phyloP scores from a whole-genome alignment of 1,140 invertebrate species.

The Samia ricini region DNA sequence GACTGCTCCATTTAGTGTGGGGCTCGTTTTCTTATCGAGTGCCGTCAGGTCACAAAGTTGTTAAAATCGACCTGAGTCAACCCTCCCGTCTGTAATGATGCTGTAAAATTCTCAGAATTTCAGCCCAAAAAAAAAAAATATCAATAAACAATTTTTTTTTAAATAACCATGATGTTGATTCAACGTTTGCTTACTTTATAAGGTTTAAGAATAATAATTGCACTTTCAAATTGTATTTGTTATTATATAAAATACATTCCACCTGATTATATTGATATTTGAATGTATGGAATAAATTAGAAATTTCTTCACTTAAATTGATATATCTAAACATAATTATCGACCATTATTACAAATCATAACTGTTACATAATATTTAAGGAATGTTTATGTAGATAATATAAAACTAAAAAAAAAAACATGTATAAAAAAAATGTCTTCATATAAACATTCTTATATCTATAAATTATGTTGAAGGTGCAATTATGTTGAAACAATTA shows the following conservation, averaged over 20 bases:
- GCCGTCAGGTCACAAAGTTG: slow-evolving; percentile 26
- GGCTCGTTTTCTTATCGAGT: slow-evolving; percentile 15
- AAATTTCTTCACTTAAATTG: slow-evolving; percentile 4
- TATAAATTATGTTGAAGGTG: slow-evolving; percentile 44
- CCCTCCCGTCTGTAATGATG: slow-evolving; percentile 15
- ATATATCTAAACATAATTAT: not conserved
- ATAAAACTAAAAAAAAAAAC: too few species aligned
- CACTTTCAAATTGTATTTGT: slow-evolving; percentile 32
- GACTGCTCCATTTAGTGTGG: not conserved
- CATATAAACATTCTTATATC: slow-evolving; percentile 5
- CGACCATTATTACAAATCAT: not conserved
- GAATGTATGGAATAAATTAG: slow-evolving; percentile 6
- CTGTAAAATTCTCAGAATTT: slow-evolving; percentile 12
- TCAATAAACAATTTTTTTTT: not conserved
- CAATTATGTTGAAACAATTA: slow-evolving; percentile 30
- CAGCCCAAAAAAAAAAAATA: not conserved
- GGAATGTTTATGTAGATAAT: too few species aligned
- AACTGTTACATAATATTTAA: too few species aligned
- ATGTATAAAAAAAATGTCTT: not conserved
- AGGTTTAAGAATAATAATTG: slow-evolving; percentile 37
- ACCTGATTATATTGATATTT: not conserved
- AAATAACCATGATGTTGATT: slow-evolving; percentile 14
- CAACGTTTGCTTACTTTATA: slow-evolving; percentile 31
- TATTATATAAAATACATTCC: slow-evolving; percentile 5
- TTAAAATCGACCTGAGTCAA: slow-evolving; percentile 25